Evolutionary conservation across 1,140 invertebrate genomes (phyloP), one percentile per base, ranked within the genome.

Genomic region (Micrasema longulum): DNA sequence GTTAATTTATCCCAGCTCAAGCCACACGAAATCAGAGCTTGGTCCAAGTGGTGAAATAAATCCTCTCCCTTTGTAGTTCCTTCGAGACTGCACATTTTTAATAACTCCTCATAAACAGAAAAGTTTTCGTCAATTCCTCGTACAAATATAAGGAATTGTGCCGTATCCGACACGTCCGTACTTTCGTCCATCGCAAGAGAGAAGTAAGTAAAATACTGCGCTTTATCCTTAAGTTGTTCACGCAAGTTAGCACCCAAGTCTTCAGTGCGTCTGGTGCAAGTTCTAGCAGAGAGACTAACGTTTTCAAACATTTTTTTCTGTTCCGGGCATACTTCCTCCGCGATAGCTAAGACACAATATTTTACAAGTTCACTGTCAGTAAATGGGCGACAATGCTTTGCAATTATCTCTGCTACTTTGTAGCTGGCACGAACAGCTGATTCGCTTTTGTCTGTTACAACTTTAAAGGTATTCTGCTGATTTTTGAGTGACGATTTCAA

Each of bases 321-420:
- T 47, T 79, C 76, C 14, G 78, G 77, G 76, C 77, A 79, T 31
- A 80, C 74, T 76, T 78, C 69, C 76, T 80, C 74, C 47, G 71
- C 78, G 69, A 78, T 78, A 74, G 77, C 72, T 79, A 73, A 79
- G 36, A 53, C 78, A 79, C 38, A 48, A 36, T 76, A 52, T 77
- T 80, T 80, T 55, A 80, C 66, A 48, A 79, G 50, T 77, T 81
- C 76, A 35, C 76, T 78, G 67, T 79, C 77, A 62, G 77, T 77
- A 75, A 80, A 80, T 70, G 75, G 74, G 72, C 79, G 79, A 55
- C 76, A 71, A 76, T 72, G 53, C 69, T 80, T 80, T 70, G 77
- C 80, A 31, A 74, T 75, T 62, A 70, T 70, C 36, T 70, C 68
- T 45, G 68, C 55, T 70, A 70, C 68, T 62, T 73, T 73, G 65